Conservation (phyloP, 1,140 invertebrate species). For the Papilio glaucus region DNA sequence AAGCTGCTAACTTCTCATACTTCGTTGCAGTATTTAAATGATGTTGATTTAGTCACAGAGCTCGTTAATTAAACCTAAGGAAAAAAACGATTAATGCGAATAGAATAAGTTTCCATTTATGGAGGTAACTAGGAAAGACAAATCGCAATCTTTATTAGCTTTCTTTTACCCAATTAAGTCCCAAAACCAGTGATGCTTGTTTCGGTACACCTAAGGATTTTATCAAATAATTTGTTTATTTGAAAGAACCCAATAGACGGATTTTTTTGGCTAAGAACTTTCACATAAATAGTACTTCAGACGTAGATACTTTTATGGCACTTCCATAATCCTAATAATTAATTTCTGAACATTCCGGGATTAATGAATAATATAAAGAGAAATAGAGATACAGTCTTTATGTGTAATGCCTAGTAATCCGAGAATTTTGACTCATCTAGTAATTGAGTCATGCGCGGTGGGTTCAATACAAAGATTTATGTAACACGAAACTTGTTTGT, state of each 20-base stretch:
- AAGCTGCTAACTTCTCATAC: background rate
- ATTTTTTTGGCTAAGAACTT: no score
- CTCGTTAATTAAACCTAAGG: no score
- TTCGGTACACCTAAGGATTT: no score
- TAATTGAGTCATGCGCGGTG: background rate
- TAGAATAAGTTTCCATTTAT: background rate
- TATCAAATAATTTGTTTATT: no score
- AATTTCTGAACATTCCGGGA: background rate
- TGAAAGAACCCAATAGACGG: no score
- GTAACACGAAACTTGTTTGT: conserved; percentile 16
- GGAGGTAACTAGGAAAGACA: no score
- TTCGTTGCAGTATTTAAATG: background rate
- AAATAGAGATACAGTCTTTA: background rate
- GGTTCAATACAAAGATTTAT: background rate
- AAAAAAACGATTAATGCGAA: background rate
- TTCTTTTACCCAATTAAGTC: no score
- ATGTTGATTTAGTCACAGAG: background rate
- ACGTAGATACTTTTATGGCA: no score
- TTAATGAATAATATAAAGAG: background rate
- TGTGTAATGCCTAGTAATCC: background rate
- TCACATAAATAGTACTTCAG: no score
- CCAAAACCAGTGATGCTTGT: no score
- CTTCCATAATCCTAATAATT: no score
- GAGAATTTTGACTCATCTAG: background rate
- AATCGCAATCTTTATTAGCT: no score